Base-by-base conservation (phyloP, 2,888 invertebrate genomes). In the Cancer borealis region DNA sequence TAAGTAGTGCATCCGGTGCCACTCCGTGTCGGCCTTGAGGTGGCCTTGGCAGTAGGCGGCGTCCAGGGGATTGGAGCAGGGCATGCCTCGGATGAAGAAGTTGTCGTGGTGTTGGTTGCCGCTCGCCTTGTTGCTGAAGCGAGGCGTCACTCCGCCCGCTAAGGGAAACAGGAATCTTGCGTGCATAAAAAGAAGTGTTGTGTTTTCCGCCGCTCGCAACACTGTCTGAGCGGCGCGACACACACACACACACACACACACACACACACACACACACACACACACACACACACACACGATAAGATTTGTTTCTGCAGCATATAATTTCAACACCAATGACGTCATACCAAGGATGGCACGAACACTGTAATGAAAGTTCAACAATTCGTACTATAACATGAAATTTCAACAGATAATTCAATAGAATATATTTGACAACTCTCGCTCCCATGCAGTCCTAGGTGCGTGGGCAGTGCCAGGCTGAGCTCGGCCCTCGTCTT, bases 1-100 rank as follows among this genome's bases (percentile, higher is more conserved):
- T n/a, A 88, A 12, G 88, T 88, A 88, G 14, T 47, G 88, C 88
- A 88, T 46, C 47, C 21, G 21, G 88, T 88, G 88, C 88, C 88
- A 88, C 46, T 49, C 88, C 47, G 47, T 47, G 46, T 88, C 17
- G 26, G 21, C 88, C 88, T 88, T 88, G 88, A 88, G 88, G 88
- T 46, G 88, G 46, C 26, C 26, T 17, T n/a, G 46, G 88, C 49
- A 49, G 88, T 88, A 49, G 6, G n/a, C 10, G 88, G 30, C n/a
- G 88, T 88, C 47, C 88, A 47, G 47, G 49, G 47, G 46, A n/a
- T 49, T 88, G 88, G 46, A 10, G 12, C 21, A 46, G n/a, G 8
- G 1, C 88, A 49, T 26, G 49, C 88, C 49, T 1, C 88, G 47
- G 88, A 47, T 47, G 88, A 88, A 47, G 88, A 88, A 46, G 49